Evolutionary conservation across 2,888 invertebrate species (phyloP), one percentile per base, ranked within the genome.

Genomic region (Cantharis rustica): DNA sequence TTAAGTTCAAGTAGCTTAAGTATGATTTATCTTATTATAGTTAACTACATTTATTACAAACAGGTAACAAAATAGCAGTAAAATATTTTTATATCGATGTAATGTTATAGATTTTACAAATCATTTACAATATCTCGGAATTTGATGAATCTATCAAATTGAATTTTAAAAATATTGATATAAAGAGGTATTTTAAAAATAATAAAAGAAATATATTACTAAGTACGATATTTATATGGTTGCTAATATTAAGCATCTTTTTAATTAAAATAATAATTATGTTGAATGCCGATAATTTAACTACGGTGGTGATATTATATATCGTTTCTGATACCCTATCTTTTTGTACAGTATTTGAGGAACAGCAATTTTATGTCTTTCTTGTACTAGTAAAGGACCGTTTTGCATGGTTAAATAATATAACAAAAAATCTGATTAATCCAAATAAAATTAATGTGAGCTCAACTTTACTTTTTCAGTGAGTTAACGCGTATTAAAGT

Each of bases 341-440:
- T 13, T 64, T 66, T 10, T 68, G 64, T 62, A 68, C 27, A 13
- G 16, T 66, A 10, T 75, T 75, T 16, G 26, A 47, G 2, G 66
- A 68, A 16, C 9, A 68, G 13, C 77, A 77, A 31, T 71, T 74
- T 13, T 74, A 71, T 26, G 61, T 68, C 3, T 47, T 77, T 10
- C 47, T 61, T 23, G 15, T 69, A 13, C 16, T 68, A 2, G 10
- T 74, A 63, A 73, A 71, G 10, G 23, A 71, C 23, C 27, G 77
- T 27, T 77, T 77, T 26, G 2, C 1, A 16, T 77, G 74, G 73
- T 15, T 77, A 7, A 77, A 77, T 20, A 5, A 71, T 17, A 31
- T 15, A 26, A 71, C 62, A 26, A 16, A 10, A 15, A 27, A 13
- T 68, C 16, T 15, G 0, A 61, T 20, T 13, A 16, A 64, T 0